These are phyloP conservation scores for Luscinia luscinia DNA, from an alignment of 2,797 vertebrate genomes.

Conservation along the genomic window DNA sequence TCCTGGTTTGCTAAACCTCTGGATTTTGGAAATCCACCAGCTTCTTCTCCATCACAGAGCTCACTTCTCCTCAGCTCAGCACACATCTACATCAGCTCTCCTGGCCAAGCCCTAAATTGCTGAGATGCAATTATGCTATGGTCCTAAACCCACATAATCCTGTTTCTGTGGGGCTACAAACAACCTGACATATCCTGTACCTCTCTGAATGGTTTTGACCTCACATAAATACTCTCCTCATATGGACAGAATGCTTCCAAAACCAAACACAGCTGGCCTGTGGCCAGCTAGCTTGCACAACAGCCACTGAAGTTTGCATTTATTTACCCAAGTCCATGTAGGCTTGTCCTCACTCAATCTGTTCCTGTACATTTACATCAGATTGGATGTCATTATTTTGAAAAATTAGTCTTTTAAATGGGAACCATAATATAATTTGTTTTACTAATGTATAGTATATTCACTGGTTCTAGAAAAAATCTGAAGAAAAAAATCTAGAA, in stretches of 20 bases:
- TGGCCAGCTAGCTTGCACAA: not conserved
- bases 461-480: not conserved
- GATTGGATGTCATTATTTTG: not conserved
- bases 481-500: not conserved
- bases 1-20: not conserved
- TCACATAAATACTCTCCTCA: not conserved
- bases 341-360: not conserved
- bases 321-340: not conserved
- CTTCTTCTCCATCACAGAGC: not conserved
- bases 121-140: not conserved
- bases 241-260: not conserved
- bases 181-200: not conserved
- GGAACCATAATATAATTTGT: not conserved
- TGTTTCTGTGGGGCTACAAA: not conserved
- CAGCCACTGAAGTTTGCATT: not conserved
- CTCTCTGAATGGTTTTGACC: not conserved
- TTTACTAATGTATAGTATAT: not conserved
- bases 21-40: not conserved
- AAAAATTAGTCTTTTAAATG: not conserved
- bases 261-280: not conserved
- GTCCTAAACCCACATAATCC: not conserved
- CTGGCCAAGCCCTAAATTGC: not conserved
- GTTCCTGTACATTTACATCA: not conserved
- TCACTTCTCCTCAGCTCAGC: not conserved
- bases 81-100: not conserved